These are phyloP conservation scores for Sinopyrophorus schimmeli DNA, from an alignment of 2,888 invertebrate genomes.

Conservation along the genomic window DNA sequence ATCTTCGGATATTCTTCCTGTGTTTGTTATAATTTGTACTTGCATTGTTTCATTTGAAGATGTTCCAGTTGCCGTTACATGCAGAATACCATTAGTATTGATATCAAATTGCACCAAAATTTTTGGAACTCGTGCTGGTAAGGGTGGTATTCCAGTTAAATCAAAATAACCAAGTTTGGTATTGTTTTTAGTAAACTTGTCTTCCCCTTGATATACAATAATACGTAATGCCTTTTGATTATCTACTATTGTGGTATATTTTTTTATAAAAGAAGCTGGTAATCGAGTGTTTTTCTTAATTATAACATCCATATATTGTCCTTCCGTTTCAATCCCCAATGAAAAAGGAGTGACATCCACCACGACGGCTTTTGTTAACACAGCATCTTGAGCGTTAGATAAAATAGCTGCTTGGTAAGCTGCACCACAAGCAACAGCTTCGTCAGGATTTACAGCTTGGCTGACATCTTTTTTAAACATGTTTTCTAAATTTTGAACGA, in stretches of 20 bases:
- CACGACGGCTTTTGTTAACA: slow-evolving; percentile 13
- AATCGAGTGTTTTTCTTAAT: slow-evolving; percentile 27
- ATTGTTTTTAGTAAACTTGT: slow-evolving; percentile 19
- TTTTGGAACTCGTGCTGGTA: slow-evolving; percentile 18
- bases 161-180: slow-evolving; percentile 28
- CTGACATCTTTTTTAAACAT: slow-evolving; percentile 28
- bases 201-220: slow-evolving; percentile 30
- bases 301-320: slow-evolving; percentile 21
- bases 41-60: slow-evolving; percentile 7
- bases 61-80: slow-evolving; percentile 28
- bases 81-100: slow-evolving; percentile 25
- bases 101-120: slow-evolving; percentile 26
- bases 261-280: slow-evolving; percentile 22
- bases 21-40: slow-evolving; percentile 13
- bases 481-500: slow-evolving; percentile 18
- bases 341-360: slow-evolving; percentile 29
- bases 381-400: slow-evolving; percentile 11
- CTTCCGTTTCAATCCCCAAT: slow-evolving; percentile 28
- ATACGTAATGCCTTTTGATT: slow-evolving; percentile 25
- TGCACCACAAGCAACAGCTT: slow-evolving; percentile 32
- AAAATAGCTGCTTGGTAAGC: slow-evolving; percentile 30
- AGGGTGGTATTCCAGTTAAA: slow-evolving; percentile 21
- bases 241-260: slow-evolving; percentile 24
- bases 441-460: slow-evolving; percentile 27
- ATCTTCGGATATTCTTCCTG: slow-evolving; percentile 9